These are phyloP conservation scores for Brachypalpus laphriformis DNA, from an alignment of 2,888 invertebrate genomes.

Conservation along the genomic window DNA sequence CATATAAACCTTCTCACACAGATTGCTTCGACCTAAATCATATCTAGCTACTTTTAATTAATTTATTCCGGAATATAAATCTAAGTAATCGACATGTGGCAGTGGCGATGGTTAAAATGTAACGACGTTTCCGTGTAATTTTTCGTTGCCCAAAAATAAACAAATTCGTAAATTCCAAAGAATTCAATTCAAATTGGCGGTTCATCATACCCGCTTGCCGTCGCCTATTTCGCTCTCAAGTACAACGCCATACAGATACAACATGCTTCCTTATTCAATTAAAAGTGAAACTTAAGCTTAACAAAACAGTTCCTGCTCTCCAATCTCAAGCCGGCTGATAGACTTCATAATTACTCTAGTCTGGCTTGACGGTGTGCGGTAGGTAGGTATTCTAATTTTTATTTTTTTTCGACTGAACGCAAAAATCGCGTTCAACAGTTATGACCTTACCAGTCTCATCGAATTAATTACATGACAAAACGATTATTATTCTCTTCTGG, in stretches of 20 bases:
- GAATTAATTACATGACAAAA: constrained; percentile 28
- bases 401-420: neutral
- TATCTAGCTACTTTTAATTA: neutral
- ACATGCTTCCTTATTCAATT: constrained; percentile 29
- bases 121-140: constrained; percentile 33
- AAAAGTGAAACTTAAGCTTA: constrained; percentile 16
- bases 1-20: neutral
- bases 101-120: neutral
- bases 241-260: neutral
- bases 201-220: neutral
- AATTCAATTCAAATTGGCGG: neutral
- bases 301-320: constrained; percentile 37
- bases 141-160: neutral
- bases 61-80: constrained; percentile 5
- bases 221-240: neutral
- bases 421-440: constrained; percentile 28
- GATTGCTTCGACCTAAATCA: neutral
- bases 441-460: constrained; percentile 11
- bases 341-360: neutral
- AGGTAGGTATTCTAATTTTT: neutral
- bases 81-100: neutral
- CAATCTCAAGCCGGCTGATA: neutral
- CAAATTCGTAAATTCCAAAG: neutral
- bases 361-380: too few relatives aligned
- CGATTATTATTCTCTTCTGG: constrained; percentile 12